Percentiles rank a stretch among this genome's conserved stretches.
phyloP scores from a whole-genome alignment of 2,888 invertebrate genomes.

The Erannis defoliaria region DNA sequence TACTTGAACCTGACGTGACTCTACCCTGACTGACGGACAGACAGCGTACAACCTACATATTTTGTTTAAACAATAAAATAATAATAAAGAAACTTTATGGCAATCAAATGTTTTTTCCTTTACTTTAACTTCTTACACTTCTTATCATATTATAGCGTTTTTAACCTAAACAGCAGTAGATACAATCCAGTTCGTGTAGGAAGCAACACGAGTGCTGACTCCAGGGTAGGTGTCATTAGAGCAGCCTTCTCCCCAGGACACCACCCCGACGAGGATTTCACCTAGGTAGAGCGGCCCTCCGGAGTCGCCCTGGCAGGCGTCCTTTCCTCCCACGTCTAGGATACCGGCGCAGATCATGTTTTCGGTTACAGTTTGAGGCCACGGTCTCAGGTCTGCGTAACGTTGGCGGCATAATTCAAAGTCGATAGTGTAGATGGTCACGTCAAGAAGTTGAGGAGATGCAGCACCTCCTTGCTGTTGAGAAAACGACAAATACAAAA shows the following conservation, averaged over 20 bases:
- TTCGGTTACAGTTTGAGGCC: conserved; percentile 38
- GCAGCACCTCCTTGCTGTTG: conserved; percentile 37
- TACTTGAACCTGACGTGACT: too few species aligned
- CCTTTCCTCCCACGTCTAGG: conserved; percentile 48
- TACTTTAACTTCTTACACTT: too few species aligned
- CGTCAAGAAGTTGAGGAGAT: conserved; percentile 28
- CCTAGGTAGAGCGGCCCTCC: conserved; percentile 49
- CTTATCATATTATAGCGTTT: not conserved
- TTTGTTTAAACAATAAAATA: too few species aligned
- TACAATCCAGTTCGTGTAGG: conserved; percentile 52
- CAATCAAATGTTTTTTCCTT: too few species aligned
- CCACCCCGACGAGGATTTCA: conserved; percentile 34
- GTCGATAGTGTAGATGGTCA: conserved; percentile 38
- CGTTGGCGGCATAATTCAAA: conserved; percentile 33
- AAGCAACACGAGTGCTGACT: conserved; percentile 66
- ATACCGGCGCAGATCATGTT: conserved; percentile 64
- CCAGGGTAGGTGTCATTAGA: conserved; percentile 62
- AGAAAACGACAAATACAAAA: not conserved
- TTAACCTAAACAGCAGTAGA: conserved; percentile 24
- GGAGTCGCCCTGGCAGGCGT: conserved; percentile 39
- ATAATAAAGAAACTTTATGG: too few species aligned
- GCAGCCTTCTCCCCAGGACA: conserved; percentile 40
- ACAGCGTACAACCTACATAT: too few species aligned
- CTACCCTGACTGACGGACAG: too few species aligned
- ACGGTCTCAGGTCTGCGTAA: conserved; percentile 27